phyloP scores from a whole-genome alignment of 2,113 vertebrate species.

The Hypanus sabinus region DNA sequence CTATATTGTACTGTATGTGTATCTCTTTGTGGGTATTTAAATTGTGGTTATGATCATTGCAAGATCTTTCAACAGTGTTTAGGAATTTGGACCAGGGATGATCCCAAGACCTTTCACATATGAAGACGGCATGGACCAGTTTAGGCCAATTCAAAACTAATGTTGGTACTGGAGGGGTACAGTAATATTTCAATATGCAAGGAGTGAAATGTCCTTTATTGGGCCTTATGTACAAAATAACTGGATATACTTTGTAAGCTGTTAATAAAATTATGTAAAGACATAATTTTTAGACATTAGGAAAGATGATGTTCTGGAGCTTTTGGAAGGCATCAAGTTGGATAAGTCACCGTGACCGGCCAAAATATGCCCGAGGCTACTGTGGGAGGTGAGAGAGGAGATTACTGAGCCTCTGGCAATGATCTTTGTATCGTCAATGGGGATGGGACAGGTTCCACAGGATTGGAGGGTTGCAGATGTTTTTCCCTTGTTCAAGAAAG shows the following conservation, averaged over 20 bases:
- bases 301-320: too few relatives aligned
- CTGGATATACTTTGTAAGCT: not conserved
- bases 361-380: too few relatives aligned
- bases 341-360: too few relatives aligned
- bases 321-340: too few relatives aligned
- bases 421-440: too few relatives aligned
- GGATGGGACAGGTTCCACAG: too few relatives aligned
- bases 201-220: not conserved
- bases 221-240: not conserved
- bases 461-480: too few relatives aligned
- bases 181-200: not conserved
- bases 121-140: not conserved
- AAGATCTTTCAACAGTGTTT: not conserved
- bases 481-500: too few relatives aligned
- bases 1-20: not conserved
- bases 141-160: not conserved
- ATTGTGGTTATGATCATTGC: not conserved
- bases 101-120: not conserved
- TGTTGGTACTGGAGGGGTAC: too few relatives aligned
- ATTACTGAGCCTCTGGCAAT: too few relatives aligned
- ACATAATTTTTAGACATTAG: too few relatives aligned
- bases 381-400: too few relatives aligned
- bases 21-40: not conserved
- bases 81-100: not conserved
- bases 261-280: not conserved